These are phyloP conservation scores for Tretioscincus oriximinensis DNA, from an alignment of 2,113 vertebrate species.

Conservation along the genomic window DNA sequence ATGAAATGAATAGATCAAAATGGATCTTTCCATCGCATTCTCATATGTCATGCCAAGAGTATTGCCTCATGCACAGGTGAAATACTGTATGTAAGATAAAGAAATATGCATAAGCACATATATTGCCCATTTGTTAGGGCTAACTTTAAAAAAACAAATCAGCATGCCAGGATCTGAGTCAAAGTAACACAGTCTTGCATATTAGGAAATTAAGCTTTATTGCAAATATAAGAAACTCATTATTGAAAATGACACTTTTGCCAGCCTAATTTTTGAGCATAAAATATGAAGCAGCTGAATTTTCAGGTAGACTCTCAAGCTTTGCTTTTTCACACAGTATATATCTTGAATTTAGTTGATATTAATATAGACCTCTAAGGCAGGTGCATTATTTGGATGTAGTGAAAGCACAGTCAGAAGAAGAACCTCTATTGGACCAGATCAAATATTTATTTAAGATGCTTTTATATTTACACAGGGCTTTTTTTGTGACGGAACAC, in stretches of 20 bases:
- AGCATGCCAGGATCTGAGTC: slow-evolving; percentile 8
- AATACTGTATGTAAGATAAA: slow-evolving; percentile 34
- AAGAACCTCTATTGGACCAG: background rate
- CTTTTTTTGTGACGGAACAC: no score
- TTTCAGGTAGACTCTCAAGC: background rate
- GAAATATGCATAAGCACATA: slow-evolving; percentile 23
- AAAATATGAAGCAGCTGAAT: slow-evolving; percentile 8
- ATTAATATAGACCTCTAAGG: background rate
- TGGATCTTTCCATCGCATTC: slow-evolving; percentile 49
- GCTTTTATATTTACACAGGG: background rate
- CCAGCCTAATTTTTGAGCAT: background rate
- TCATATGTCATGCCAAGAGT: slow-evolving; percentile 51
- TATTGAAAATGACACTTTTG: slow-evolving; percentile 27
- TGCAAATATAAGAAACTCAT: slow-evolving; percentile 13
- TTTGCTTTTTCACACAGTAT: background rate
- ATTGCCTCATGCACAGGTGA: slow-evolving; percentile 41
- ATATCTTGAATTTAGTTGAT: background rate
- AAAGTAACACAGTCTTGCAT: background rate
- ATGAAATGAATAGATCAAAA: slow-evolving; percentile 56
- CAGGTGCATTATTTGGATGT: background rate
- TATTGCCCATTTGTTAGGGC: slow-evolving; percentile 17
- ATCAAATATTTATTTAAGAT: background rate
- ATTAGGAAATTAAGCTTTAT: background rate
- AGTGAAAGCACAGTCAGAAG: background rate
- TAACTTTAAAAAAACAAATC: background rate